Conservation (phyloP, 1,140 invertebrate genomes). For the Epicauta chinensis region DNA sequence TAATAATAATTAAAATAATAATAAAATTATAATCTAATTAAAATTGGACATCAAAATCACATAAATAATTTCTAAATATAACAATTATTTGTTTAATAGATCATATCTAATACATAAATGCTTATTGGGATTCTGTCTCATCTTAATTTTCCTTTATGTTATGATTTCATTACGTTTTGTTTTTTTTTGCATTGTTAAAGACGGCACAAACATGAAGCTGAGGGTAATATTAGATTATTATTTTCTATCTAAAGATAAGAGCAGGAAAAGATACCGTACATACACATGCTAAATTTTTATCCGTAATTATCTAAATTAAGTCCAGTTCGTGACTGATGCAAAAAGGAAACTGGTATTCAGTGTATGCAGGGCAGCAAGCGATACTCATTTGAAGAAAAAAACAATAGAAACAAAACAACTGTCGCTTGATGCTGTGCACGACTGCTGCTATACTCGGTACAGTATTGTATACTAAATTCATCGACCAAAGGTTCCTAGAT, state of each 20-base stretch:
- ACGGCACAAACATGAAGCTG: constrained; percentile 34
- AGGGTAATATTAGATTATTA: constrained; percentile 17
- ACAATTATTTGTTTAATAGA: constrained; percentile 27
- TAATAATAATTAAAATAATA: constrained; percentile 8
- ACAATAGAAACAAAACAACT: too few species aligned
- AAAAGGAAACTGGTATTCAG: too few species aligned
- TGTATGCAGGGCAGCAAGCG: too few species aligned
- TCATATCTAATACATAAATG: constrained; percentile 34
- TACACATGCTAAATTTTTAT: constrained; percentile 8
- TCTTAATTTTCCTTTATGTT: too few species aligned
- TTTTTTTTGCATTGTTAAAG: constrained; percentile 15
- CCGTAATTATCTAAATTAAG: too few species aligned
- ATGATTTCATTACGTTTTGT: too few species aligned
- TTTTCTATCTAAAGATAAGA: constrained; percentile 23
- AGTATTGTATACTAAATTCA: too few species aligned
- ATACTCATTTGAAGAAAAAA: too few species aligned
- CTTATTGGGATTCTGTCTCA: constrained; percentile 19
- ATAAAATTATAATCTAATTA: constrained; percentile 5
- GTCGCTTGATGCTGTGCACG: too few species aligned
- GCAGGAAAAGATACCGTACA: constrained; percentile 13
- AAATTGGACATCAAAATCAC: constrained; percentile 32
- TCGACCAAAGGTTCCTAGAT: too few species aligned
- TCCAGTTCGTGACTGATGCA: too few species aligned
- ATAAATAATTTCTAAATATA: constrained; percentile 37
- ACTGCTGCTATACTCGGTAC: too few species aligned